Conservation (phyloP, 1,140 invertebrate species). For the Drosophila tropicalis region DNA sequence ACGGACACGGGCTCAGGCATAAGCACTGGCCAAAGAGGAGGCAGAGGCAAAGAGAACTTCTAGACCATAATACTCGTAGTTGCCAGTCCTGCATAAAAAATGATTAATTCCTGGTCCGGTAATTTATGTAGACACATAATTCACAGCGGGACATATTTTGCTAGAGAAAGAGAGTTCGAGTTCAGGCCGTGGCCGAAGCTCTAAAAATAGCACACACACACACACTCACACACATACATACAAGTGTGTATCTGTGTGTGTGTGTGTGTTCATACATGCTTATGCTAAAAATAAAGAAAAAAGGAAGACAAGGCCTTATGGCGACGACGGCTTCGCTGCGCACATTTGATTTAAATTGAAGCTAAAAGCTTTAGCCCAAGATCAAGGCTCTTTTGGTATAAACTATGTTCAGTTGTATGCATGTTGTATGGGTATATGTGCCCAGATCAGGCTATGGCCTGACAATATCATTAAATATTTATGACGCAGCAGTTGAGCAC, state of each 20-base stretch:
- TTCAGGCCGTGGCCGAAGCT: conserved; percentile 73
- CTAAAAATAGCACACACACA: conserved; percentile 72
- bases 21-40: background rate
- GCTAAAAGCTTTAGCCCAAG: conserved; percentile 46
- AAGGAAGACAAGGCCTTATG: conserved; percentile 40
- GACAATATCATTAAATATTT: conserved; percentile 79
- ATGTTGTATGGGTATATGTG: conserved; percentile 19
- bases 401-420: background rate
- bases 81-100: conserved; percentile 75
- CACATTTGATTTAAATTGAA: conserved; percentile 81
- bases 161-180: conserved; percentile 79
- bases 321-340: conserved; percentile 60
- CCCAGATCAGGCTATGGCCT: conserved; percentile 36
- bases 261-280: conserved; percentile 67
- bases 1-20: background rate
- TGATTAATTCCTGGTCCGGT: conserved; percentile 79
- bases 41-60: conserved; percentile 5
- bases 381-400: conserved; percentile 48
- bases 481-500: conserved; percentile 64
- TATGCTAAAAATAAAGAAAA: conserved; percentile 75
- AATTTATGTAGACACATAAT: conserved; percentile 82
- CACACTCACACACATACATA: background rate
- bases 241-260: conserved; percentile 14
- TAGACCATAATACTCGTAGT: conserved; percentile 13
- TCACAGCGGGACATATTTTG: conserved; percentile 79